A percentile compares a stretch with the other conserved stretches of the same genome.
Conservation (phyloP, 2,888 invertebrate species). For the Nomada flava region DNA sequence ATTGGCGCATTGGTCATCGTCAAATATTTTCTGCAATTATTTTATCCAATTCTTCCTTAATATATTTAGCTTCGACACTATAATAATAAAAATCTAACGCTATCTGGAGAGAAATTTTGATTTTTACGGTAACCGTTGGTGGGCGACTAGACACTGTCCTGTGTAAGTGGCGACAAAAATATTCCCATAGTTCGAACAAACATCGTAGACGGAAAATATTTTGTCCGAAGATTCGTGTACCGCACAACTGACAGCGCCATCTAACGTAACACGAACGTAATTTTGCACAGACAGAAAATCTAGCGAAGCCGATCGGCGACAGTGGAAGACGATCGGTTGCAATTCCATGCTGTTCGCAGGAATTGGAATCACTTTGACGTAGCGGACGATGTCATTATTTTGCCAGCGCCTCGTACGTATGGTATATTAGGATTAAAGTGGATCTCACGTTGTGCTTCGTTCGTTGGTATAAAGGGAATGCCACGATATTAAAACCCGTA, state of each 20-base stretch:
- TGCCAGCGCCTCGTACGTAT: conserved; percentile 67
- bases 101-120: conserved; percentile 72
- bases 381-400: conserved; percentile 68
- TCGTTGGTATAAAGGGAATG: conserved; percentile 80
- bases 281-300: conserved; percentile 27
- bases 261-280: conserved; percentile 35
- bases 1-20: conserved; percentile 57
- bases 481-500: conserved; percentile 77
- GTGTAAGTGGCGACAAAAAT: conserved; percentile 59
- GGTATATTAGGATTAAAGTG: conserved; percentile 81
- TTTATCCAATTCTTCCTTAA: background rate
- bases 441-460: conserved; percentile 76
- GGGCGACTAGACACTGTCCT: conserved; percentile 9
- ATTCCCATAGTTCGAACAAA: conserved; percentile 70
- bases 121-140: conserved; percentile 44
- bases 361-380: conserved; percentile 3
- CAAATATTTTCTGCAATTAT: conserved; percentile 70
- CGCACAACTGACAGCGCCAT: conserved; percentile 42
- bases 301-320: conserved; percentile 33
- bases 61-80: background rate
- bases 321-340: conserved; percentile 4
- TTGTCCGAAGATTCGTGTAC: conserved; percentile 57
- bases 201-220: conserved; percentile 67
- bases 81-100: background rate
- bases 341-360: conserved; percentile 1